Base-by-base conservation (phyloP, 2,113 vertebrate genomes). In the Nothobranchius kuhntae region DNA sequence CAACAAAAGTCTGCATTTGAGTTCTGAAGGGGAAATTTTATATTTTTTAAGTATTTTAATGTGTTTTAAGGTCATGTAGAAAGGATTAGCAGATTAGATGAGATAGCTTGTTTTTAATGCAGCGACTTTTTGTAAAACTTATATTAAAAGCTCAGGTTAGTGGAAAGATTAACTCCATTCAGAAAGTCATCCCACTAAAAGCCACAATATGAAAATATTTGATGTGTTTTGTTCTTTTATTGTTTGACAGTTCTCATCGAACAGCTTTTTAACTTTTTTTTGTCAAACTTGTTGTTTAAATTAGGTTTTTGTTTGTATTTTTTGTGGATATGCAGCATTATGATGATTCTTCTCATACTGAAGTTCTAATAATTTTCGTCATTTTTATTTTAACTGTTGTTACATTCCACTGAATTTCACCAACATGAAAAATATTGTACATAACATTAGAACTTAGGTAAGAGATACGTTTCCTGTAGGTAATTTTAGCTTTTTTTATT, bases 111-210 rank as follows among this genome's bases (percentile, higher is more conserved):
- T 77, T 68, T 53, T 80, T 61, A 64, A 50, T 44, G 30, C 65
- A 64, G 54, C 64, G 15, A 6, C 17, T 10, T 72, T 21, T 21
- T 21, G 21, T 21, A 21, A 21, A 21, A 21, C 21, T 21, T 21
- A 67, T 45, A 24, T 63, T 82, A 66, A 73, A 14, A 71, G 42
- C 80, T 86, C 83, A 78, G 85, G 75, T 85, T 69, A 64, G 2
- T 69, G 10, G 44, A 10, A 4, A 13, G 12, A 45, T 45, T 45
- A 11, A 13, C 44, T 10, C 10, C 3, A 45, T 12, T 45, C 40
- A 45, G 10, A 17, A 50, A 21, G 35, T 61, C 57, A 26, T 52
- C 40, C 44, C 13, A 17, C 44, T 62, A 24, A 30, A 51, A 30
- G 46, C 38, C 1, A 9, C 1, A 42, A 50, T 35, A n/a, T 55